A percentile compares a stretch with the other conserved stretches of the same genome.
phyloP scores from a whole-genome alignment of 2,888 invertebrate genomes.

The Odontothrips loti region DNA sequence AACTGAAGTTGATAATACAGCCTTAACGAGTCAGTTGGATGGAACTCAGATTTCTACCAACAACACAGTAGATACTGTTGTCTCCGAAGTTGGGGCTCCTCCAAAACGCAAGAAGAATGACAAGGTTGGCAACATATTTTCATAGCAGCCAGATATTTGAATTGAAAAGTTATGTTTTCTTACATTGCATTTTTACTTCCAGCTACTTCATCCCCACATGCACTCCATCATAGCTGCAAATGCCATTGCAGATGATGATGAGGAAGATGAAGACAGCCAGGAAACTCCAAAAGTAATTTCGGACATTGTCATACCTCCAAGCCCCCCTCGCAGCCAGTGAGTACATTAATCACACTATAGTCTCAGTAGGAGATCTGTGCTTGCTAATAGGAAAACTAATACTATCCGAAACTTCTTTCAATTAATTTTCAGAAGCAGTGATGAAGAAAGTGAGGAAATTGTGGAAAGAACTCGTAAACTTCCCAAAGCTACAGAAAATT shows the following conservation, averaged over 20 bases:
- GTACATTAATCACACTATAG: background rate
- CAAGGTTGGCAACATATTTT: background rate
- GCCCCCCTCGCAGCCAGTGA: background rate
- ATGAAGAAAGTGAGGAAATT: background rate
- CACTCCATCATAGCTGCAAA: background rate
- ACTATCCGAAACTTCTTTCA: background rate
- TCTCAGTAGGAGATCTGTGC: background rate
- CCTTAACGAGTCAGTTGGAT: background rate
- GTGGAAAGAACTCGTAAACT: background rate
- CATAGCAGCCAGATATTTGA: background rate
- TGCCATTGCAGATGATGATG: background rate
- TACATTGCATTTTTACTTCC: background rate
- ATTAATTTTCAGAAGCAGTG: background rate
- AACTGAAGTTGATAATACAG: conserved; percentile 1
- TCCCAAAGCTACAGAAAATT: background rate
- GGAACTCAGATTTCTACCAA: background rate
- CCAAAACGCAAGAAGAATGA: background rate
- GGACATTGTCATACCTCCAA: background rate
- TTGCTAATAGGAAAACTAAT: background rate
- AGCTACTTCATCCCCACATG: background rate
- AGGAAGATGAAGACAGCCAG: background rate
- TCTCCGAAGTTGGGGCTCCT: background rate
- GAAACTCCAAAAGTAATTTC: background rate
- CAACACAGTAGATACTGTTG: background rate
- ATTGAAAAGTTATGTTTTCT: background rate